Conservation (phyloP, 2,113 vertebrate genomes). For the Cyphomyrus discorhynchus region DNA sequence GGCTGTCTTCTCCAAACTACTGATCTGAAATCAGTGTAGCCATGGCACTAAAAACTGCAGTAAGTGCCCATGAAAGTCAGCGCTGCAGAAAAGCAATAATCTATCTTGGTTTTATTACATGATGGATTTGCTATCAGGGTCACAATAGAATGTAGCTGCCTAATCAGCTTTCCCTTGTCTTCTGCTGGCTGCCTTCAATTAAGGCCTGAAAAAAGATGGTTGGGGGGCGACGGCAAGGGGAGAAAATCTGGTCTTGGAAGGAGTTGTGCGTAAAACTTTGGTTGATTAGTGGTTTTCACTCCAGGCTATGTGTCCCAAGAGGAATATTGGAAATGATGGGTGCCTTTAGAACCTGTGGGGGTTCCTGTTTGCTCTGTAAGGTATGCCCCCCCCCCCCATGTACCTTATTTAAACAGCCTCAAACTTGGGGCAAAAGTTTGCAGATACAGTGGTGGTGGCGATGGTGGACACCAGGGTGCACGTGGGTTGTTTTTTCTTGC, state of each 20-base stretch:
- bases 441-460: not conserved
- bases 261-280: conserved; percentile 16
- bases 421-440: not conserved
- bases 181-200: conserved; percentile 10
- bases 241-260: conserved; percentile 29
- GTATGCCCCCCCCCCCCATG: not conserved
- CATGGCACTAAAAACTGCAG: not conserved
- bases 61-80: conserved; percentile 19
- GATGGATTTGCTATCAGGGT: conserved; percentile 34
- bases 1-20: not conserved
- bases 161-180: conserved; percentile 32
- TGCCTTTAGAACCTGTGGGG: not conserved
- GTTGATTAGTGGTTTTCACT: not conserved
- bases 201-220: conserved; percentile 18
- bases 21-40: conserved; percentile 10
- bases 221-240: not conserved
- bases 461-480: not conserved
- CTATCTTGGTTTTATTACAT: conserved; percentile 28
- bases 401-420: not conserved
- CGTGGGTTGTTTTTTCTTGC: not conserved
- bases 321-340: not conserved
- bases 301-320: conserved; percentile 18
- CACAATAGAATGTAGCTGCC: conserved; percentile 33
- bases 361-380: not conserved
- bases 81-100: conserved; percentile 22